Percentiles rank a stretch among this genome's conserved stretches.
These are phyloP conservation scores for Drosophila mercatorum DNA, from an alignment of 2,888 invertebrate species.

Conservation along the genomic window DNA sequence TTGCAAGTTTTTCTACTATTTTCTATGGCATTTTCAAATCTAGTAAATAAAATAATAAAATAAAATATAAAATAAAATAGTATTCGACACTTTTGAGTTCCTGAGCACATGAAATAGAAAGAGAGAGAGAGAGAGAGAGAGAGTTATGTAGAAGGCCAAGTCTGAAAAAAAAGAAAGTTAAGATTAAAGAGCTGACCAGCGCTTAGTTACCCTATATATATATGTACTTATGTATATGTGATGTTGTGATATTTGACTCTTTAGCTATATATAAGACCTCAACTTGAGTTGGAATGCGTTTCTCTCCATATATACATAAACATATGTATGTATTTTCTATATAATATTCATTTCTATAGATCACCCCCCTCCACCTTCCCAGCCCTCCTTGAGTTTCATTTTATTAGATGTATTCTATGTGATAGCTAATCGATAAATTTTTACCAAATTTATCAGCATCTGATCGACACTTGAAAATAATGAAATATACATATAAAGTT, in stretches of 20 bases:
- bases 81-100: constrained; percentile 49
- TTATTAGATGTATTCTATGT: constrained; percentile 53
- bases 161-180: constrained; percentile 43
- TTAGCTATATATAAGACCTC: constrained; percentile 55
- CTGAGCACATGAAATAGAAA: constrained; percentile 33
- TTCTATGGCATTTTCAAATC: constrained; percentile 56
- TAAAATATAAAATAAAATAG: constrained; percentile 1
- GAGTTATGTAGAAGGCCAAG: constrained; percentile 47
- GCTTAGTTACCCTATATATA: constrained; percentile 39
- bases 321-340: background rate
- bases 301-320: constrained; percentile 1
- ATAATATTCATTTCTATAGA: background rate
- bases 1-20: constrained; percentile 47
- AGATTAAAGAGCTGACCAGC: constrained; percentile 10
- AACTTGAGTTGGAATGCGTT: constrained; percentile 33
- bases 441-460: constrained; percentile 9
- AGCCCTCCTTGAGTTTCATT: constrained; percentile 15
- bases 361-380: background rate
- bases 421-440: constrained; percentile 46
- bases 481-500: background rate
- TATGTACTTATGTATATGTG: constrained; percentile 61
- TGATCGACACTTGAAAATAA: constrained; percentile 1
- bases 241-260: constrained; percentile 67
- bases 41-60: background rate
- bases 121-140: background rate